Percentiles rank a stretch among this genome's conserved stretches.
Evolutionary conservation across 1,140 invertebrate genomes (phyloP).

Genomic region (Zaprionus capensis): DNA sequence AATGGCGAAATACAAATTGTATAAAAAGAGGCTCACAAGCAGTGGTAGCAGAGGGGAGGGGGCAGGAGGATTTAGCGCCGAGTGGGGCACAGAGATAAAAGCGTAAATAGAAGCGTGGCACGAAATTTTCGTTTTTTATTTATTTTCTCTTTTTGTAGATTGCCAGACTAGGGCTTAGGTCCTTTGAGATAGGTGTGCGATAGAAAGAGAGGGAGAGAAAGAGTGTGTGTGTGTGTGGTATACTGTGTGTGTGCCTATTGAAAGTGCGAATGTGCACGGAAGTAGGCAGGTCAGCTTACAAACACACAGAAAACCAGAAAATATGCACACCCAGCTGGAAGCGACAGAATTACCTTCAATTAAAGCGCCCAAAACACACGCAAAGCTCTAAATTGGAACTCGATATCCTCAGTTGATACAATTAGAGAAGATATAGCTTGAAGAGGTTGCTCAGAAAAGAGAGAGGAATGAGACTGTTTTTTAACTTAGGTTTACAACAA

Average conservation of each 20-base stretch:
- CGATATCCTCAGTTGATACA: constrained; percentile 3
- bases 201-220: neutral
- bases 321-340: constrained; percentile 27
- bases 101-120: constrained; percentile 78
- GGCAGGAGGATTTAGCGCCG: neutral
- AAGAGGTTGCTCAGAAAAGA: neutral
- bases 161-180: constrained; percentile 37
- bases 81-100: constrained; percentile 73
- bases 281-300: constrained; percentile 42
- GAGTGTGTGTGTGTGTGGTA: neutral
- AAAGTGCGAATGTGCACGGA: constrained; percentile 65
- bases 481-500: neutral
- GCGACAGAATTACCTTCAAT: constrained; percentile 1
- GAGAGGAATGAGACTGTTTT: neutral
- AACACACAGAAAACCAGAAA: constrained; percentile 39
- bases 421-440: neutral
- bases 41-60: neutral
- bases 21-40: constrained; percentile 57
- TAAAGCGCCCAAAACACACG: neutral
- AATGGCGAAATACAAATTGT: constrained; percentile 77
- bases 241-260: constrained; percentile 55
- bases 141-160: constrained; percentile 36
- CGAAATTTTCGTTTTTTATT: constrained; percentile 60
- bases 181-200: constrained; percentile 34
- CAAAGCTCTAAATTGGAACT: constrained; percentile 3